These are phyloP conservation scores for Elachura formosa DNA, from an alignment of 2,113 vertebrate genomes.

Conservation along the genomic window DNA sequence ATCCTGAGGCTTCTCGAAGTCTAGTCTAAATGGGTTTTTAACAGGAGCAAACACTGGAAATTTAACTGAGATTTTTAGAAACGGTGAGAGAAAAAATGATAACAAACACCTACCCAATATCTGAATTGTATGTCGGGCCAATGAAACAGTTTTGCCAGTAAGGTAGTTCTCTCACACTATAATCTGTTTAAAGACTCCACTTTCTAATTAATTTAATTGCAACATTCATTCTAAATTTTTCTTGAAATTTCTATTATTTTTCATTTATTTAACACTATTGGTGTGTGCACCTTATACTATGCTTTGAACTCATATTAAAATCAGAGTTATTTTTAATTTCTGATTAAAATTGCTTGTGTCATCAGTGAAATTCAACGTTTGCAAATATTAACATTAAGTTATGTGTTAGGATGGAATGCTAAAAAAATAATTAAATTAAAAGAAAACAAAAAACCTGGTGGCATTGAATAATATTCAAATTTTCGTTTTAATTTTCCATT, in stretches of 20 bases:
- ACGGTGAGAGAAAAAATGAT: neutral
- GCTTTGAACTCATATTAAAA: neutral
- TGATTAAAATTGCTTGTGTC: neutral
- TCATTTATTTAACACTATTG: neutral
- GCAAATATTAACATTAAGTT: neutral
- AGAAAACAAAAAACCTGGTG: neutral
- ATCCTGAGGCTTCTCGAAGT: neutral
- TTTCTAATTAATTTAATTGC: neutral
- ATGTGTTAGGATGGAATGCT: neutral
- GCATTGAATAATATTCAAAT: neutral
- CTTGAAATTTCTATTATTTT: neutral
- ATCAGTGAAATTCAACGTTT: neutral
- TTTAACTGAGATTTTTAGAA: neutral
- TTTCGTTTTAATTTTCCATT: neutral
- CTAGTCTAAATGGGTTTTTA: neutral
- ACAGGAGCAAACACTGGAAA: neutral
- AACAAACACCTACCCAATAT: neutral
- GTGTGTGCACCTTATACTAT: neutral
- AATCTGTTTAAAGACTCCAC: neutral
- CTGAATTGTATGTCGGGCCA: neutral
- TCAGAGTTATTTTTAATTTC: neutral
- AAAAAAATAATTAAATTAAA: neutral
- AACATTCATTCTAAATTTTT: neutral
- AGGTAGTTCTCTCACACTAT: fast-evolving
- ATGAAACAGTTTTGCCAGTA: neutral